phyloP scores from a whole-genome alignment of 2,888 invertebrate genomes.

The Diaperis boleti region DNA sequence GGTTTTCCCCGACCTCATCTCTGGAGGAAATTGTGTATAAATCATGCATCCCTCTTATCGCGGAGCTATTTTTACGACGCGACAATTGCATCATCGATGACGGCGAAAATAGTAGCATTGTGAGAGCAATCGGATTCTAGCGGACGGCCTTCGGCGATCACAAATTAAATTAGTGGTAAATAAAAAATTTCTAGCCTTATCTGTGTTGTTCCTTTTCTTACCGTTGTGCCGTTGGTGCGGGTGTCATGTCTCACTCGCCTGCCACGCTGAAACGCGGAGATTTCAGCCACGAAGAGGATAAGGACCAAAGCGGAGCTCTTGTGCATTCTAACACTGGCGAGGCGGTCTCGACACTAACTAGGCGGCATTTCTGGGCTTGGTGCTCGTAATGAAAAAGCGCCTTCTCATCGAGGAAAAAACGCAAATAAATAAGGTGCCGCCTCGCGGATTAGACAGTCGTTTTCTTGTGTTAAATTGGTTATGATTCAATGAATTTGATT shows the following conservation, averaged over 20 bases:
- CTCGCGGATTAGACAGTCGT: no score
- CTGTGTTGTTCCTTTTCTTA: constrained; percentile 1
- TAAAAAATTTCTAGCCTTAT: no score
- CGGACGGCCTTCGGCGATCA: neutral
- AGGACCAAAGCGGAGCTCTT: neutral
- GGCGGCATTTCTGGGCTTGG: neutral
- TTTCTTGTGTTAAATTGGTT: no score
- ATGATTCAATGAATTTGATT: neutral
- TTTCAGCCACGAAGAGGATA: neutral
- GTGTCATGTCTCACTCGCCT: neutral
- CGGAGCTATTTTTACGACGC: neutral
- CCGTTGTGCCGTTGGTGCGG: neutral
- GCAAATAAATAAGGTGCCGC: no score
- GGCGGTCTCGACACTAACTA: constrained; percentile 6
- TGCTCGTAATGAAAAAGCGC: neutral
- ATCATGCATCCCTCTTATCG: constrained; percentile 2
- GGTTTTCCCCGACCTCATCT: neutral
- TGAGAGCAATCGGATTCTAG: neutral
- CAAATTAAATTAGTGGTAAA: neutral
- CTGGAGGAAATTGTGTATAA: neutral
- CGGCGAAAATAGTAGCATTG: neutral
- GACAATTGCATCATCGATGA: neutral
- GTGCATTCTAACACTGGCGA: neutral
- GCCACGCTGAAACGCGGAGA: neutral
- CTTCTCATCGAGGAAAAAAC: neutral